These are phyloP conservation scores for Trissolcus brochymenae DNA, from an alignment of 2,888 invertebrate genomes.

Conservation along the genomic window DNA sequence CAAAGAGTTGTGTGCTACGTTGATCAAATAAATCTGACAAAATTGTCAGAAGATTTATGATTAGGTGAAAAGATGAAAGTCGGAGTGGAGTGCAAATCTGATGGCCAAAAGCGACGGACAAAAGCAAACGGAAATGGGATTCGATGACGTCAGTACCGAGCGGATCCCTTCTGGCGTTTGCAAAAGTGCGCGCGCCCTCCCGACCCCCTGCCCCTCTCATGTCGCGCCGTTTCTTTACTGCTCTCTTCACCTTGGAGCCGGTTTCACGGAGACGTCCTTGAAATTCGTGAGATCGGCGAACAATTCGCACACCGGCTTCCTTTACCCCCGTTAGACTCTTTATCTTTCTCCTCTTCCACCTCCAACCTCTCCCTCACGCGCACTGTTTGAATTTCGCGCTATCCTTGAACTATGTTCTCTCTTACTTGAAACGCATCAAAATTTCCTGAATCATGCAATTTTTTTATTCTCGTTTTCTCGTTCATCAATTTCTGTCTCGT, in stretches of 20 bases:
- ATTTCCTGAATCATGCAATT: slow-evolving; percentile 1
- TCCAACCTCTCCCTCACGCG: slow-evolving; percentile 11
- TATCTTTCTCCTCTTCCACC: slow-evolving; percentile 7
- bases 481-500: no score
- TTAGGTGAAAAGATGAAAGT: no score
- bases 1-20: no score
- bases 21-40: no score
- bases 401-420: slow-evolving; percentile 49
- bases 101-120: slow-evolving; percentile 32
- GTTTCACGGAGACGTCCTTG: slow-evolving; percentile 74
- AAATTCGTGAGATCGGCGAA: slow-evolving; percentile 74
- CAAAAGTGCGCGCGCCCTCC: slow-evolving; percentile 37
- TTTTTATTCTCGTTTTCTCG: background rate
- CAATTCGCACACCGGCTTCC: slow-evolving; percentile 64
- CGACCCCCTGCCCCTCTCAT: slow-evolving; percentile 27
- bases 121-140: slow-evolving; percentile 65
- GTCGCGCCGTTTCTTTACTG: slow-evolving; percentile 44
- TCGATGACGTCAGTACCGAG: slow-evolving; percentile 62
- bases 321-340: slow-evolving; percentile 48
- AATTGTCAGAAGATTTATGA: no score
- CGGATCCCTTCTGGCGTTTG: slow-evolving; percentile 57
- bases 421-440: slow-evolving; percentile 8
- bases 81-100: no score
- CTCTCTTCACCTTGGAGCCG: slow-evolving; percentile 65
- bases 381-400: slow-evolving; percentile 47